Evolutionary conservation across 2,888 invertebrate species (phyloP).

Genomic region (Pseudanteris insignis): DNA sequence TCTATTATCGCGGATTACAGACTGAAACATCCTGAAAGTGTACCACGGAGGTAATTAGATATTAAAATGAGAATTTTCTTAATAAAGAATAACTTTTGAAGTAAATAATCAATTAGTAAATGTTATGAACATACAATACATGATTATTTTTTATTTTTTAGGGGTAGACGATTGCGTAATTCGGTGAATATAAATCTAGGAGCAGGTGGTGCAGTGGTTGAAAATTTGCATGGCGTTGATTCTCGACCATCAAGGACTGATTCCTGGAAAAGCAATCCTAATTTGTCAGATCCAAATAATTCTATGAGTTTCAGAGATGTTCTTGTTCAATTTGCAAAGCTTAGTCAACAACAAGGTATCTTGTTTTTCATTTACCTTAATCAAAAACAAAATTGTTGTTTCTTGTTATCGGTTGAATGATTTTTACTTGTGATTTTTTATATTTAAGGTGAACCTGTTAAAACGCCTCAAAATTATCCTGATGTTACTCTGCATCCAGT

Average conservation of each 20-base stretch:
- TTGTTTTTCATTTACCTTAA: too few relatives aligned
- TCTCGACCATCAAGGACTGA: constrained; percentile 69
- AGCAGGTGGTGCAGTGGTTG: constrained; percentile 63
- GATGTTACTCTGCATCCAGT: constrained; percentile 84
- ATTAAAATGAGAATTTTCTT: too few relatives aligned
- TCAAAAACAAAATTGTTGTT: too few relatives aligned
- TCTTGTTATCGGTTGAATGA: too few relatives aligned
- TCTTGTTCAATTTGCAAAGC: constrained; percentile 77
- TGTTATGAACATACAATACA: too few relatives aligned
- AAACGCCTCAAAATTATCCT: constrained; percentile 76
- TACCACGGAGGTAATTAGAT: constrained; percentile 73
- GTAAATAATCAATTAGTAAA: too few relatives aligned
- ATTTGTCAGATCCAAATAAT: constrained; percentile 61
- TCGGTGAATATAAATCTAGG: constrained; percentile 63
- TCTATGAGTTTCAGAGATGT: constrained; percentile 78
- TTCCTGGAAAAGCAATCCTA: constrained; percentile 68
- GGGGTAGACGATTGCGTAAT: constrained; percentile 64
- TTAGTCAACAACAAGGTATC: constrained; percentile 67
- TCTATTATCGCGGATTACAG: constrained; percentile 84
- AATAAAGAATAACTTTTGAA: too few relatives aligned
- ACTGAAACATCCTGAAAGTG: constrained; percentile 78
- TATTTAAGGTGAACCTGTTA: constrained; percentile 60
- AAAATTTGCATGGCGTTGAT: constrained; percentile 61
- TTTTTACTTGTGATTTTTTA: too few relatives aligned
- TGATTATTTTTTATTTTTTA: constrained; percentile 16